These are phyloP conservation scores for Brachypodius melanocephalos DNA, from an alignment of 2,113 vertebrate genomes.

Conservation along the genomic window DNA sequence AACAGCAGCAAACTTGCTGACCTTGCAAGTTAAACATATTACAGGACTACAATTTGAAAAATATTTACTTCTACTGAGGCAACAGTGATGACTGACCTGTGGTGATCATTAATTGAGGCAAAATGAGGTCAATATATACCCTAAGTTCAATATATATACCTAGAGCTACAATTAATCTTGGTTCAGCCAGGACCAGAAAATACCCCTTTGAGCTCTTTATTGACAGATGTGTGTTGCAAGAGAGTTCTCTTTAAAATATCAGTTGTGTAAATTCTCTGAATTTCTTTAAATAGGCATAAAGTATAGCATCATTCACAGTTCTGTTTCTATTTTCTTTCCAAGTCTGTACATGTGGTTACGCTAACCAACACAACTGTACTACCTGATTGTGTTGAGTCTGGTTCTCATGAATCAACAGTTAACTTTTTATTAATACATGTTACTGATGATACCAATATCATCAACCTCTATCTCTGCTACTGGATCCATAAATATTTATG, in stretches of 20 bases:
- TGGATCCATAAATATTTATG: constrained; percentile 7
- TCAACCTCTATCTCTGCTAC: neutral
- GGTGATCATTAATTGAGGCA: constrained; percentile 8
- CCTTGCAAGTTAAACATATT: neutral
- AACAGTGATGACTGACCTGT: neutral
- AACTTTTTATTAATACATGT: neutral
- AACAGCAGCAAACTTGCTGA: neutral
- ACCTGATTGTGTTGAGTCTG: neutral
- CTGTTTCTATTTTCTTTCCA: neutral
- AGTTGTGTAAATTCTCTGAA: neutral
- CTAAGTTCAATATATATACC: constrained; percentile 9
- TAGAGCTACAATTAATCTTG: constrained; percentile 3
- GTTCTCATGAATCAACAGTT: neutral
- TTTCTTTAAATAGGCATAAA: neutral
- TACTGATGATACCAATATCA: neutral
- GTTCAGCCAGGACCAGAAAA: neutral
- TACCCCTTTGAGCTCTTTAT: neutral
- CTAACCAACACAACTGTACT: neutral
- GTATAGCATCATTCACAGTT: neutral
- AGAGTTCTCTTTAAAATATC: neutral
- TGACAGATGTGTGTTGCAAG: neutral
- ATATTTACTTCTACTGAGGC: neutral
- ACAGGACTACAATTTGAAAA: neutral
- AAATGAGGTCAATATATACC: neutral
- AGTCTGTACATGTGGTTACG: neutral